Percentiles rank a stretch among this genome's conserved stretches.
These are phyloP conservation scores for Pterocles burchelli DNA, from an alignment of 2,113 vertebrate genomes.

Conservation along the genomic window DNA sequence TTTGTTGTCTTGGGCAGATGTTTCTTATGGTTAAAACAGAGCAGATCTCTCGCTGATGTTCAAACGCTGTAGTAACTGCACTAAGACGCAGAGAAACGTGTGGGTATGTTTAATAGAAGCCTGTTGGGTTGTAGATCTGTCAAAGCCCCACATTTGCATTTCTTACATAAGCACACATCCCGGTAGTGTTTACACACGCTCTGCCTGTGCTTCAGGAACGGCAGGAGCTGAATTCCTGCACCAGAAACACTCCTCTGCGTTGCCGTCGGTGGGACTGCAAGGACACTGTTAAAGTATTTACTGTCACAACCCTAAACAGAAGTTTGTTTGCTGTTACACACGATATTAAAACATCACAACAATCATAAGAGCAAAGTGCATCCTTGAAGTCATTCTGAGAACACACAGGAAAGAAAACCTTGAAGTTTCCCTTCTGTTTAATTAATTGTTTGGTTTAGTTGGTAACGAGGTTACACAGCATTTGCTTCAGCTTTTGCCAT, in stretches of 20 bases:
- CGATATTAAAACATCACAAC: not conserved
- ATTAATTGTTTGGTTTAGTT: not conserved
- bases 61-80: not conserved
- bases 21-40: not conserved
- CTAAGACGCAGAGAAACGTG: not conserved
- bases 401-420: not conserved
- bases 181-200: not conserved
- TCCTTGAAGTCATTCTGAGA: not conserved
- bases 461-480: not conserved
- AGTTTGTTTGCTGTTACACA: not conserved
- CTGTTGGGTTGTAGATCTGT: not conserved
- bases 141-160: not conserved
- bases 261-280: not conserved
- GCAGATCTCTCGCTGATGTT: not conserved
- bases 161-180: slow-evolving; percentile 10
- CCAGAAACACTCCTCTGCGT: not conserved
- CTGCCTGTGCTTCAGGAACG: not conserved
- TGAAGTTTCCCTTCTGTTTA: not conserved
- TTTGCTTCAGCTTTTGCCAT: not conserved
- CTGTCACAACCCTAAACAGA: not conserved
- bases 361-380: accelerated
- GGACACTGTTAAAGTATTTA: not conserved
- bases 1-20: not conserved
- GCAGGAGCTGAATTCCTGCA: not conserved
- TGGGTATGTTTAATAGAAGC: not conserved